phyloP scores from a whole-genome alignment of 2,797 vertebrate species.

The Pangasius djambal region DNA sequence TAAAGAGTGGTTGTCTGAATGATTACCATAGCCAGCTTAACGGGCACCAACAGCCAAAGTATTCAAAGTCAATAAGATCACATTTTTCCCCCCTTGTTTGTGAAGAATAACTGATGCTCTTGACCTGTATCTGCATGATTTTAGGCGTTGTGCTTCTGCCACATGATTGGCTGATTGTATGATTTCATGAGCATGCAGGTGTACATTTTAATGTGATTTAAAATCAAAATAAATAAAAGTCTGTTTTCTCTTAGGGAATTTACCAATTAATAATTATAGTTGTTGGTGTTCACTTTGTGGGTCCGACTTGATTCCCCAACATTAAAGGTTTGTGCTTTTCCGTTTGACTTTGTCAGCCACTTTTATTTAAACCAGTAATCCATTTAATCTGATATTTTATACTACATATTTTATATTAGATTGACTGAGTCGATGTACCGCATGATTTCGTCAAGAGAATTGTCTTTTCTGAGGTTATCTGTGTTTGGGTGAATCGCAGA shows the following conservation, averaged over 20 bases:
- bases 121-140: not conserved
- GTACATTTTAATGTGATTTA: not conserved
- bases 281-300: not conserved
- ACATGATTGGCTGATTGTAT: not conserved
- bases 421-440: not conserved
- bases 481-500: not conserved
- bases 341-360: not conserved
- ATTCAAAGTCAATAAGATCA: not conserved
- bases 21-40: too few species aligned
- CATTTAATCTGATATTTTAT: not conserved
- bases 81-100: not conserved
- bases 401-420: not conserved
- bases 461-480: not conserved
- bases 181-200: not conserved
- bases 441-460: not conserved
- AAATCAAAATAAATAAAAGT: not conserved
- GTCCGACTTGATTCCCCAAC: not conserved
- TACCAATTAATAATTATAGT: not conserved
- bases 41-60: too few species aligned
- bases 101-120: not conserved
- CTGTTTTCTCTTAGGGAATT: not conserved
- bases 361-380: not conserved
- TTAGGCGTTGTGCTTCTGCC: too few species aligned
- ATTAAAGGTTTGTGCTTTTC: not conserved
- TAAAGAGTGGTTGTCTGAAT: too few species aligned